Evolutionary conservation across 2,797 vertebrate species (phyloP), one percentile per base, ranked within the genome.

Genomic region (Artibeus lituratus): DNA sequence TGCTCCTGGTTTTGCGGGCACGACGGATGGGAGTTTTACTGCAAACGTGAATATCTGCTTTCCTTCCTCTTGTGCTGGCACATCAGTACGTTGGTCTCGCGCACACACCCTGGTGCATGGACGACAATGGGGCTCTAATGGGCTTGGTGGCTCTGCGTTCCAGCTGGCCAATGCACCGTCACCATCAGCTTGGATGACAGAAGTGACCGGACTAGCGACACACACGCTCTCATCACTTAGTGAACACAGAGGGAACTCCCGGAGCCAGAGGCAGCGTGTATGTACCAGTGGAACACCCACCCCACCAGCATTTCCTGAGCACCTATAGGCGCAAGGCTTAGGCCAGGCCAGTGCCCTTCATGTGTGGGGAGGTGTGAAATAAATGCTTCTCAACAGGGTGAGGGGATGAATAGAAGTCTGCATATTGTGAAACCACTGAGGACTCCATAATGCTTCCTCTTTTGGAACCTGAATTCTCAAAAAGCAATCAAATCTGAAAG

Each of bases 11-110:
- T 35, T 91, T 90, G 81, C 44, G 1, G 32, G 37, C 24, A 10
- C 96, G 97, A 97, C 67, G 80, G 97, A 95, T 95, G 95, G 94
- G 76, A 76, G 62, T 95, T 95, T 93, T 95, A 96, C 35, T 95
- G 85, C 65, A 76, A 87, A 87, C 24, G 59, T 87, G 89, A 77
- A 97, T 94, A 62, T 84, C 73, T 70, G 84, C 70, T 81, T 94
- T n/a, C 42, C 59, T 80, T 80, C 76, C 90, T 87, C 72, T 47
- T 3, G 1, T 10, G 44, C 55, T 91, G 80, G 86, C 86, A 80
- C 26, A 21, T 77, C 53, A 4, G 0, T 10, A 69, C 47, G 91
- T 85, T 82, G 70, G 89, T 95, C 42, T 65, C 80, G 32, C 39
- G 47, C 7, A 47, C 55, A 80, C 0, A 0, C 53, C 87, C 74